These are phyloP conservation scores for Semibalanus balanoides DNA, from an alignment of 1,140 invertebrate genomes.

Conservation along the genomic window DNA sequence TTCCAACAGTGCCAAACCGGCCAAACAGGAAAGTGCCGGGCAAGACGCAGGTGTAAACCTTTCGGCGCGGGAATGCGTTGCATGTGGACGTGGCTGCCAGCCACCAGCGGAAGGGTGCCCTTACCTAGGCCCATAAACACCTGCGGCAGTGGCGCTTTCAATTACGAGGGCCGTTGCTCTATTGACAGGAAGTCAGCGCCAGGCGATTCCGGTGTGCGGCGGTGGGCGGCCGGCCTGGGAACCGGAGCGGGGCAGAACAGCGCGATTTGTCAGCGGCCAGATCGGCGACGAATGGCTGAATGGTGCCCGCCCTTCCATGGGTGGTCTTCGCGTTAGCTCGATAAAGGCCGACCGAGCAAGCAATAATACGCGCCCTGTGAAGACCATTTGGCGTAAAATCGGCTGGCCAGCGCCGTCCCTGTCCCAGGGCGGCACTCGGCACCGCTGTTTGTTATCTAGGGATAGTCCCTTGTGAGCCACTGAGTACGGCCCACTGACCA, in stretches of 20 bases:
- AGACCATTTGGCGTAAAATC: not conserved
- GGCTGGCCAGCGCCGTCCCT: no score
- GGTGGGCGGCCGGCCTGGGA: not conserved
- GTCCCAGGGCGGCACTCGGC: not conserved
- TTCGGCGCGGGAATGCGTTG: no score
- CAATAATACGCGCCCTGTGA: not conserved
- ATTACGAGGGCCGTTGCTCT: not conserved
- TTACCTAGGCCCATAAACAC: not conserved
- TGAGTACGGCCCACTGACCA: no score
- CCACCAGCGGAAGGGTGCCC: no score
- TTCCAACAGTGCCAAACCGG: no score
- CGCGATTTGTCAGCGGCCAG: not conserved
- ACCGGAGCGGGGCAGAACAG: not conserved
- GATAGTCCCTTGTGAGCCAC: no score
- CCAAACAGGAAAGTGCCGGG: no score
- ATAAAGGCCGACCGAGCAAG: not conserved
- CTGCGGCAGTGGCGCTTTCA: no score
- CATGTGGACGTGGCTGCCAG: no score
- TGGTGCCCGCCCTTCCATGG: not conserved
- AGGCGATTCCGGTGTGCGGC: not conserved
- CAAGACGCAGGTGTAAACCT: no score
- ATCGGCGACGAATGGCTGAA: not conserved
- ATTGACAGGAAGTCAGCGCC: not conserved
- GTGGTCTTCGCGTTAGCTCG: not conserved
- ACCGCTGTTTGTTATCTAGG: not conserved